Evolutionary conservation across 1,140 invertebrate genomes (phyloP), one percentile per base, ranked within the genome.

Genomic region (Scaptomyza pallida): DNA sequence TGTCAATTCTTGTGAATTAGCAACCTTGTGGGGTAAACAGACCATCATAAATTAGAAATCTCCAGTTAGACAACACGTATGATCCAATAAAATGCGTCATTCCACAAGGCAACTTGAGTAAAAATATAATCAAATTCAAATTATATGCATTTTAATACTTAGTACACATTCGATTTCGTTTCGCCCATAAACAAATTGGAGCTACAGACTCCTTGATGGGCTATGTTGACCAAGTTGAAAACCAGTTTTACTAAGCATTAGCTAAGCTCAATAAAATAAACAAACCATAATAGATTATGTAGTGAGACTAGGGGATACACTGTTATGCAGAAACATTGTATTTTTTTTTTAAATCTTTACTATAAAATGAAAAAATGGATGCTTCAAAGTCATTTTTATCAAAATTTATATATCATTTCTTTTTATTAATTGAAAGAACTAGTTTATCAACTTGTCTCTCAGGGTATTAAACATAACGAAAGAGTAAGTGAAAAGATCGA

Each of bases 161-260:
- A 72, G 75, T 62, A 48, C 59, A 64, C 81, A 86, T 85, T 85
- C 73, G 81, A 85, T 74, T 81, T 86, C 76, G 63, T 85, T 82
- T 51, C 37, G 68, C 26, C 47, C 52, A 57, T 65, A 59, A 59
- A 52, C 62, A 72, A 65, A 65, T 30, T 51, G 69, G 40, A 19
- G 41, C 54, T 65, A 48, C 45, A 63, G 71, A 88, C 78, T 86
- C 82, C 82, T 86, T 86, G 82, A 82, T 88, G 82, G 82, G 77
- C 80, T 79, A 79, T n/a, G 72, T 76, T 85, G 81, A 50, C 76
- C 69, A 79, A 85, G 57, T 80, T n/a, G 59, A 44, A 83, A 86
- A 86, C 82, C 82, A 88, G 82, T 86, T 86, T 69, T 9, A 15
- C 6, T 44, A 0, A 63, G 57, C 72, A 75, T 73, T 50, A 72